Conservation (phyloP, 2,113 vertebrate genomes). For the Siphamia tubifer region DNA sequence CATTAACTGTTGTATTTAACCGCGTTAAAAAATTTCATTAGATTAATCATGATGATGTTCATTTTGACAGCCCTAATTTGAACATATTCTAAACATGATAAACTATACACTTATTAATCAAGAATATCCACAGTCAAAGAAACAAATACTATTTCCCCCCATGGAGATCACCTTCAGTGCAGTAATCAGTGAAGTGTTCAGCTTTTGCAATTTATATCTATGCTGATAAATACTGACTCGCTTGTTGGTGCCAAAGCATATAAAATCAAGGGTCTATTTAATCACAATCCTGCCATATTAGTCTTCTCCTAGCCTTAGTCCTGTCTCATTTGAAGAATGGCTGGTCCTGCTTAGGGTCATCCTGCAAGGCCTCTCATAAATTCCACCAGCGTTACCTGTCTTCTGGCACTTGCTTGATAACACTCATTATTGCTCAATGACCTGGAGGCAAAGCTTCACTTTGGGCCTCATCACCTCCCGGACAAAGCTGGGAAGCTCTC, state of each 20-base stretch:
- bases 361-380: slow-evolving; percentile 73
- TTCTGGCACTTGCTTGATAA: slow-evolving; percentile 68
- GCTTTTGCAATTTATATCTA: slow-evolving; percentile 44
- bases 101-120: neutral
- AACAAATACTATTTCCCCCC: neutral
- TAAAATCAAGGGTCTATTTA: slow-evolving; percentile 59
- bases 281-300: slow-evolving; percentile 64
- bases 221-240: slow-evolving; percentile 40
- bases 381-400: slow-evolving; percentile 61
- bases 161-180: slow-evolving; percentile 29
- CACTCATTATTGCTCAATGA: slow-evolving; percentile 71
- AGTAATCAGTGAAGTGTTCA: slow-evolving; percentile 40
- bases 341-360: slow-evolving; percentile 58
- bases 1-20: too few species aligned
- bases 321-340: slow-evolving; percentile 64
- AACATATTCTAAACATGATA: too few species aligned
- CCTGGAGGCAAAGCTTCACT: slow-evolving; percentile 62
- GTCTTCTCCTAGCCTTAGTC: slow-evolving; percentile 55
- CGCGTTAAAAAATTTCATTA: too few species aligned
- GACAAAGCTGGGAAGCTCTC: slow-evolving; percentile 20
- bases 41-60: too few species aligned
- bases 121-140: neutral
- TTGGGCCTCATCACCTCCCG: slow-evolving; percentile 47
- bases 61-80: too few species aligned
- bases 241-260: slow-evolving; percentile 39